A percentile compares a stretch with the other conserved stretches of the same genome.
These are phyloP conservation scores for Indicator indicator DNA, from an alignment of 2,113 vertebrate genomes.

Conservation along the genomic window DNA sequence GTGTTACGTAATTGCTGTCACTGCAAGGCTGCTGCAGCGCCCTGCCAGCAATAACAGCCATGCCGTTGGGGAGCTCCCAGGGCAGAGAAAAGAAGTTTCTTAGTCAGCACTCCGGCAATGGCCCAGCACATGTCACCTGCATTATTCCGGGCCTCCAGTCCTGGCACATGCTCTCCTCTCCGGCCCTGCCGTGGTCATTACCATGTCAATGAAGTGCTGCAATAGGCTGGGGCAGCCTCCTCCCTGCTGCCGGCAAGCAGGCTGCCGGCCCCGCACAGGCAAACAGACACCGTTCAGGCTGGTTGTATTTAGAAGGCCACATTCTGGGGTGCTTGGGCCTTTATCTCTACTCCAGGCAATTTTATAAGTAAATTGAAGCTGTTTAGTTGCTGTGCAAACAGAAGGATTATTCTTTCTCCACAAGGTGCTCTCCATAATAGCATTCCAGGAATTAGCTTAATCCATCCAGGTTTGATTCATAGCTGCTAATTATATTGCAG, in stretches of 20 bases:
- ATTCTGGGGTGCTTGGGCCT: conserved; percentile 60
- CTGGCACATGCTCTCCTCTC: conserved; percentile 78
- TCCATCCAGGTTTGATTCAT: conserved; percentile 71
- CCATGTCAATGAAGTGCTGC: conserved; percentile 82
- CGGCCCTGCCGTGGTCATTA: conserved; percentile 75
- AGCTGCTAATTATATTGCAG: conserved; percentile 74
- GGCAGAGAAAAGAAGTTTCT: conserved; percentile 79
- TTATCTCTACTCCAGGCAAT: conserved; percentile 72
- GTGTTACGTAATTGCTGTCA: conserved; percentile 83
- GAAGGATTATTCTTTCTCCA: conserved; percentile 77
- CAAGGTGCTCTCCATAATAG: conserved; percentile 58
- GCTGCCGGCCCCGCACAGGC: conserved; percentile 61
- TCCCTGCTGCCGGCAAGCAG: conserved; percentile 65
- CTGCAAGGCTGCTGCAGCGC: conserved; percentile 81
- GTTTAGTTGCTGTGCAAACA: conserved; percentile 75
- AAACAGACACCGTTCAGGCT: conserved; percentile 68
- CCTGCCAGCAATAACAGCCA: conserved; percentile 79
- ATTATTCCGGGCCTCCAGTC: conserved; percentile 74
- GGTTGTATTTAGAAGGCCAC: conserved; percentile 53
- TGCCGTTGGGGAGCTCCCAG: conserved; percentile 75
- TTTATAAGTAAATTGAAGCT: conserved; percentile 75
- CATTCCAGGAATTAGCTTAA: conserved; percentile 76
- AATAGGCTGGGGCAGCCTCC: conserved; percentile 63
- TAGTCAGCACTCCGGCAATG: conserved; percentile 78
- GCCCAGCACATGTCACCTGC: conserved; percentile 74